Conservation (phyloP, 2,888 invertebrate species). For the Drosophila stalkeri region DNA sequence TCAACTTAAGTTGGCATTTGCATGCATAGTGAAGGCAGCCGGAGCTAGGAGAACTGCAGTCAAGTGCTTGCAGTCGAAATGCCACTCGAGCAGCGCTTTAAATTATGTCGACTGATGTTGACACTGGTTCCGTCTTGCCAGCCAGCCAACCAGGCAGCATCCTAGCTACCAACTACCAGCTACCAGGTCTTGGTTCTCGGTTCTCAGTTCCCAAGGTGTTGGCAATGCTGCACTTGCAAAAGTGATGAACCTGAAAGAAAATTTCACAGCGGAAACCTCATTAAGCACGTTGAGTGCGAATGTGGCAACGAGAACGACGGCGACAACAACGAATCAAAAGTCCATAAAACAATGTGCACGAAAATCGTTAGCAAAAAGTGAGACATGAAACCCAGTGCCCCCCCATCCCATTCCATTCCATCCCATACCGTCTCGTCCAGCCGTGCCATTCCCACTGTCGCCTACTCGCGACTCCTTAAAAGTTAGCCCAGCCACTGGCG, state of each 20-base stretch:
- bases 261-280: constrained; percentile 75
- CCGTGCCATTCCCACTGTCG: neutral
- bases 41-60: constrained; percentile 35
- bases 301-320: constrained; percentile 53
- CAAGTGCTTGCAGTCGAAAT: constrained; percentile 77
- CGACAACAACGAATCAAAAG: constrained; percentile 68
- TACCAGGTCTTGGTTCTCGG: no score
- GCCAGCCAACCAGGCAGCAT: neutral
- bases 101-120: constrained; percentile 71
- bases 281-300: constrained; percentile 75
- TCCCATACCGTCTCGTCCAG: no score
- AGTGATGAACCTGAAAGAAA: constrained; percentile 80
- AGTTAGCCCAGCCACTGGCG: constrained; percentile 48
- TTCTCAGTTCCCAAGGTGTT: constrained; percentile 38
- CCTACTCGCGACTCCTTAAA: constrained; percentile 26
- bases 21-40: constrained; percentile 51
- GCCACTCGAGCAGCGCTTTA: constrained; percentile 75
- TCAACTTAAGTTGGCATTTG: constrained; percentile 84
- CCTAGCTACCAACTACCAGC: no score
- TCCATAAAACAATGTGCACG: constrained; percentile 68
- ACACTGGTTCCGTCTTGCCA: constrained; percentile 40
- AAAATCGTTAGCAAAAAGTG: constrained; percentile 55
- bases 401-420: neutral
- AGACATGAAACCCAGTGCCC: constrained; percentile 30
- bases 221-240: constrained; percentile 68